A percentile compares a stretch with the other conserved stretches of the same genome.
These are phyloP conservation scores for Polymixis flavicincta DNA, from an alignment of 2,888 invertebrate genomes.

Conservation along the genomic window DNA sequence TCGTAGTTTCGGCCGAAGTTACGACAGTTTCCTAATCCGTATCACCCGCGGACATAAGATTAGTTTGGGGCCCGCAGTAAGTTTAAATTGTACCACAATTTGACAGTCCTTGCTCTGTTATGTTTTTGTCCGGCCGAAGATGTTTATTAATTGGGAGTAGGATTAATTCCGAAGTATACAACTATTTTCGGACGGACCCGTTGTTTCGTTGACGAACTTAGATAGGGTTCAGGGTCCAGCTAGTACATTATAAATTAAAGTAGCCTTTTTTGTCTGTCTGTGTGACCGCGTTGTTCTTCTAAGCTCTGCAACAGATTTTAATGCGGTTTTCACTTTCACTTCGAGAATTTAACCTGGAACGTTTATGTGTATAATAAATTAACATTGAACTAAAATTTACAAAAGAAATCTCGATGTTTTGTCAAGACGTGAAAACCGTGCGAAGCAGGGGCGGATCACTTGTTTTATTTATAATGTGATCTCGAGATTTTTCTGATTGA, in stretches of 20 bases:
- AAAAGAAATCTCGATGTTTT: background rate
- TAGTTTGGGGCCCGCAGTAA: too few relatives aligned
- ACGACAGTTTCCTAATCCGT: too few relatives aligned
- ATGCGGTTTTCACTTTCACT: background rate
- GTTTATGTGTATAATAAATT: background rate
- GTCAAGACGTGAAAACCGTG: background rate
- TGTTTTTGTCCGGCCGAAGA: too few relatives aligned
- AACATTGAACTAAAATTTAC: background rate
- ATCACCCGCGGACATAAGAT: too few relatives aligned
- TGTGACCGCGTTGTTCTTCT: background rate
- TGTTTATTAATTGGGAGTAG: too few relatives aligned
- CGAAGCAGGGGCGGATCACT: background rate
- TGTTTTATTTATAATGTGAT: slow-evolving; percentile 24
- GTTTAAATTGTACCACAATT: too few relatives aligned
- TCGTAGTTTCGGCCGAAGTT: too few relatives aligned
- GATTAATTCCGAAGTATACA: too few relatives aligned
- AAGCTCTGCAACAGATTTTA: background rate
- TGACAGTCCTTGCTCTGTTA: too few relatives aligned
- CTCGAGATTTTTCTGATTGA: slow-evolving; percentile 15
- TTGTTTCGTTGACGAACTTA: too few relatives aligned
- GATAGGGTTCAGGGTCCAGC: background rate
- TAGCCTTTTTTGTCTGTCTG: background rate
- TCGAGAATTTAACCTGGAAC: background rate
- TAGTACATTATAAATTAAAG: background rate
- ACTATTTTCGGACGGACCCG: too few relatives aligned